These are phyloP conservation scores for Stramonita haemastoma DNA, from an alignment of 2,888 invertebrate species.

Conservation along the genomic window DNA sequence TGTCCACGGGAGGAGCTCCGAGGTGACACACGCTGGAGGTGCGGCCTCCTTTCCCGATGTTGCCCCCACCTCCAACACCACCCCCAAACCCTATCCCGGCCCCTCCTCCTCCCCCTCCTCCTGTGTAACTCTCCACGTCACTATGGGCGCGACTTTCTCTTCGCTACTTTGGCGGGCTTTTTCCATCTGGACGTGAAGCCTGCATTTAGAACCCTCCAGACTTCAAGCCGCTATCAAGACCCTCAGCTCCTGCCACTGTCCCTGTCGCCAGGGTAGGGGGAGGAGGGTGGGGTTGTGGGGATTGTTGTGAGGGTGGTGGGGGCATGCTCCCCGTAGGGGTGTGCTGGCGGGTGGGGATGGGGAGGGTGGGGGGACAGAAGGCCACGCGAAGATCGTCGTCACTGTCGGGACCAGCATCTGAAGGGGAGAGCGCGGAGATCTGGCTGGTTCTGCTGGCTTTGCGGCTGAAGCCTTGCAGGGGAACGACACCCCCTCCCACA, in stretches of 20 bases:
- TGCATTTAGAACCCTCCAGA: conserved; percentile 25
- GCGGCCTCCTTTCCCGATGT: conserved; percentile 36
- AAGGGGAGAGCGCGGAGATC: background rate
- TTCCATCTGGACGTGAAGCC: conserved; percentile 55
- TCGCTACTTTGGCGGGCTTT: conserved; percentile 50
- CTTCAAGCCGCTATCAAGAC: background rate
- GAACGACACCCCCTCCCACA: conserved; percentile 6
- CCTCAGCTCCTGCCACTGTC: conserved; percentile 27
- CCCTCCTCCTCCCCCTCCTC: conserved; percentile 44
- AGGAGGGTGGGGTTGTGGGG: too few species aligned
- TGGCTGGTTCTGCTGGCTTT: conserved; percentile 21
- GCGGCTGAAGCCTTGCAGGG: background rate
- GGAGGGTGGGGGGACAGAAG: conserved; percentile 23
- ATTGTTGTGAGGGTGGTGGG: background rate
- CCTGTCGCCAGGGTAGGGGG: conserved; percentile 6
- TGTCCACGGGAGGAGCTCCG: conserved; percentile 23
- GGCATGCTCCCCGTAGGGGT: background rate
- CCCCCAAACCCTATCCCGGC: conserved; percentile 32
- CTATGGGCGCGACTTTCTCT: conserved; percentile 54
- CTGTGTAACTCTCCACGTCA: conserved; percentile 46
- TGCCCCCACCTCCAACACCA: conserved; percentile 37
- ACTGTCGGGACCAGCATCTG: conserved; percentile 12
- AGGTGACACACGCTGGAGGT: conserved; percentile 40
- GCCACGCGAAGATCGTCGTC: conserved; percentile 44
- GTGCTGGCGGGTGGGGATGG: background rate